phyloP scores from a whole-genome alignment of 2,113 vertebrate genomes.

The Neolamprologus modestus region DNA sequence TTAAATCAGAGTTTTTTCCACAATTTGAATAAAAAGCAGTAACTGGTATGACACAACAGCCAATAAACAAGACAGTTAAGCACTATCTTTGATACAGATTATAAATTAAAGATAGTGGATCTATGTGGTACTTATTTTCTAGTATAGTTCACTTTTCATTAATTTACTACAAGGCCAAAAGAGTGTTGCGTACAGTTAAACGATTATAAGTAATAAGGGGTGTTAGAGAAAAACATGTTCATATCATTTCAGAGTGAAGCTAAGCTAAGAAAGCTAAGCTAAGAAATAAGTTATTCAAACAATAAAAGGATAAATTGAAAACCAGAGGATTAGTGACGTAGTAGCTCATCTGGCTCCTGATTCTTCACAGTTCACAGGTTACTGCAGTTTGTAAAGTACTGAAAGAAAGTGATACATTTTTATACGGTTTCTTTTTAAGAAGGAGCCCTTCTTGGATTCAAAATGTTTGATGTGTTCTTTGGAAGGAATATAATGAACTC shows the following conservation, averaged over 20 bases:
- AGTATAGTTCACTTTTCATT: not conserved
- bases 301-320: not conserved
- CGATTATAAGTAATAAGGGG: not conserved
- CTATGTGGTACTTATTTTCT: not conserved
- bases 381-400: not conserved
- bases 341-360: not conserved
- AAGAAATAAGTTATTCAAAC: not conserved
- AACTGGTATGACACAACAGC: not conserved
- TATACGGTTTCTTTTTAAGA: not conserved
- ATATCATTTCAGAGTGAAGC: not conserved
- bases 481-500: not conserved
- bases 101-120: not conserved
- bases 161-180: not conserved
- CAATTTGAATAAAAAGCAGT: not conserved
- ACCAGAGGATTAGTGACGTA: not conserved
- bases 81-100: not conserved
- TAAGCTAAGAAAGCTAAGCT: too few species aligned
- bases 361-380: not conserved
- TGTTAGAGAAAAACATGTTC: not conserved
- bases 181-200: not conserved
- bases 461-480: not conserved
- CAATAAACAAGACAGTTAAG: not conserved
- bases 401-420: not conserved
- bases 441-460: not conserved
- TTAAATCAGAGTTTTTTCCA: not conserved